phyloP scores from a whole-genome alignment of 2,888 invertebrate genomes.

The Habrosyne pyritoides region DNA sequence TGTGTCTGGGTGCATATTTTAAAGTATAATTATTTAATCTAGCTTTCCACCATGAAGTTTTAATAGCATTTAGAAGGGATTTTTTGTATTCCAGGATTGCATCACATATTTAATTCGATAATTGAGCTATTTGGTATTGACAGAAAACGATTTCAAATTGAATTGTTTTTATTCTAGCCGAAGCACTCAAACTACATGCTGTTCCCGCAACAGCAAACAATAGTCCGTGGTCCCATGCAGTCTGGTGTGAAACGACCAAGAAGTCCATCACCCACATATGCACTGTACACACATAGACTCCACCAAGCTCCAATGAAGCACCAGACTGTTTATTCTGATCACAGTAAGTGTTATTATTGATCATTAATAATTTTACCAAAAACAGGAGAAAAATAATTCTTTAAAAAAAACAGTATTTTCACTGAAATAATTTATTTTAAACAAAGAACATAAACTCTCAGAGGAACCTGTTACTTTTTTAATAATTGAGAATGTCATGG shows the following conservation, averaged over 20 bases:
- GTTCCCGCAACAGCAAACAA: conserved; percentile 63
- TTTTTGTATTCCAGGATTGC: no score
- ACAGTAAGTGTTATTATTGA: conserved; percentile 71
- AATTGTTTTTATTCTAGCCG: conserved; percentile 7
- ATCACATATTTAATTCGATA: no score
- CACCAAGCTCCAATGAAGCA: conserved; percentile 77
- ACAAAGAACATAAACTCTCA: no score
- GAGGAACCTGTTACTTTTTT: no score
- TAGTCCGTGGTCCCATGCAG: conserved; percentile 73
- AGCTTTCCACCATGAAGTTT: no score
- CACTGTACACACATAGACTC: conserved; percentile 68
- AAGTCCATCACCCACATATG: conserved; percentile 84
- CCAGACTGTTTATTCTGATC: conserved; percentile 83
- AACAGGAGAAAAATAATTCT: no score
- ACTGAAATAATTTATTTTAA: no score
- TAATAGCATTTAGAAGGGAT: no score
- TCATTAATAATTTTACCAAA: not conserved
- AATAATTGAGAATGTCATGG: no score
- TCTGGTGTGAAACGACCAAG: conserved; percentile 79
- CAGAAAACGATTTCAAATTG: conserved; percentile 17
- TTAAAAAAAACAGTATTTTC: not conserved
- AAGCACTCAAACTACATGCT: conserved; percentile 63
- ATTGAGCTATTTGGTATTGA: no score
- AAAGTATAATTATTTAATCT: no score
- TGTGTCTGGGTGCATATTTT: no score